Base-by-base conservation (phyloP, 2,888 invertebrate genomes). In the Philereme vetulata region DNA sequence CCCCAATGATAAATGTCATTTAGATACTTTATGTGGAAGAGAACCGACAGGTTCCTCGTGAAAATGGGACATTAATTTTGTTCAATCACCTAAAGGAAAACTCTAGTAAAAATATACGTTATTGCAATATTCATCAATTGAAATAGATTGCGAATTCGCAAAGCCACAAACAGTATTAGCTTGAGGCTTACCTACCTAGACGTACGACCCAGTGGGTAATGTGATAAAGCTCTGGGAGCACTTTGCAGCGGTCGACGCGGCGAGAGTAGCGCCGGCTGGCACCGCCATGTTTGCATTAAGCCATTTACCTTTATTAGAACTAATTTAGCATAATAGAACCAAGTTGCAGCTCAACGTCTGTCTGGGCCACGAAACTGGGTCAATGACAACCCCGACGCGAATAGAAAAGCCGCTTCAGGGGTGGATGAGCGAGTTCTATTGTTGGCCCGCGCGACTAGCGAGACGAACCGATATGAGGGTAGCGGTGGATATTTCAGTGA, bases 331-430 rank as follows among this genome's bases (percentile, higher is more conserved):
- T 76, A 78, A 75, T 75, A 78, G 76, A 72, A 80, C 75, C 78
- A 68, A 76, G 78, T 72, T 86, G 84, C 81, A 85, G 75, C 77
- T 76, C 71, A 70, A 72, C 70, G 74, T 72, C 73, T 72, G 78
- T 80, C 80, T 80, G 76, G 74, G 75, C 76, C 75, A 72, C 66
- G 77, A 74, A 91, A 86, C 81, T 90, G 76, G 91, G 91, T 91
- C 91, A 91, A 90, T 90, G 87, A 86, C 88, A 85, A 82, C 66
- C 79, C 78, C 76, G 81, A 81, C 82, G 80, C 90, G 89, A 90
- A 90, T 91, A 91, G 90, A 84, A 80, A 78, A 77, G 74, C 73
- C 77, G 85, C 83, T 85, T 82, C 80, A 84, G 84, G 89, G 85
- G 82, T 84, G 80, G 85, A 82, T 78, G 80, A 78, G 81, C 74